Base-by-base conservation (phyloP, 2,113 vertebrate species). In the Porphyrio hochstetteri region DNA sequence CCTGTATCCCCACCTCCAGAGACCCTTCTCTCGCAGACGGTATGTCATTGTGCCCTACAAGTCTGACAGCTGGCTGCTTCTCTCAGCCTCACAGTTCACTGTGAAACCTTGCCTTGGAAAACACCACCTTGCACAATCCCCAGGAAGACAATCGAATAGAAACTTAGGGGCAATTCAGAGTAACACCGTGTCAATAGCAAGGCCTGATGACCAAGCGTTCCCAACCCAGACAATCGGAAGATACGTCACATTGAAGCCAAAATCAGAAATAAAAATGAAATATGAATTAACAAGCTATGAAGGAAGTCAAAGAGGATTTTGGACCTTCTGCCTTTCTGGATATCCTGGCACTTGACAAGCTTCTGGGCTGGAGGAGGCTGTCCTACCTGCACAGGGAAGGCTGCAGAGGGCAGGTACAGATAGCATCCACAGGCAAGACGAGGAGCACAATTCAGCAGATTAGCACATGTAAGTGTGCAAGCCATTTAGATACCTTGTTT, bases 41-140 rank as follows among this genome's bases (percentile, higher is more conserved):
- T 28, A 9, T 16, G 5, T 24, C 50, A 53, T 20, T 0, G 0
- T 24, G n/a, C 35, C 36, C 59, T 57, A 5, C 14, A 21, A 23
- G 10, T 11, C 46, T 48, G 56, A 81, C 33, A 83, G 4, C 29
- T 53, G 42, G 8, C 55, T 81, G 8, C 55, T 81, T 56, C 59
- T 29, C 36, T 60, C 60, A 69, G 20, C 68, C 75, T 27, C 35
- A 27, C 23, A 46, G 7, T 42, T 20, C n/a, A 67, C 60, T 64
- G 82, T 77, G 48, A 27, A 93, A 55, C 53, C 48, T 52, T 25
- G 9, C 28, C 84, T 83, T 50, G 42, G 40, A 85, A 79, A 59
- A 63, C 4, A 20, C 18, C 46, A 13, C 64, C 20, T 78, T 53
- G 38, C 48, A 52, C 20, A 80, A 95, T 38, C n/a, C 3, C 9